Conservation (phyloP, 1,140 invertebrate species). For the Papilio machaon region DNA sequence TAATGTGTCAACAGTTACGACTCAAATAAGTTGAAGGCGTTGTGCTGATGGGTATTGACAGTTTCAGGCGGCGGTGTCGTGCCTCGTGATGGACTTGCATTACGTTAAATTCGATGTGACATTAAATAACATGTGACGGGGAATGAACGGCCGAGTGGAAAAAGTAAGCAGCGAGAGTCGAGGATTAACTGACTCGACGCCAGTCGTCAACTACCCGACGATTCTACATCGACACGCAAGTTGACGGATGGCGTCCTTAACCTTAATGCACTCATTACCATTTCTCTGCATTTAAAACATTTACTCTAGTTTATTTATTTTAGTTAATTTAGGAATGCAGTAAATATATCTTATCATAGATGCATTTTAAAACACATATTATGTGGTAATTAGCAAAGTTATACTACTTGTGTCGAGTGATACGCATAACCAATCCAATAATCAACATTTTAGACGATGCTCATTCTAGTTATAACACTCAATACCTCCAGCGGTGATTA, state of each 20-base stretch:
- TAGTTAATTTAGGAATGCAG: not conserved
- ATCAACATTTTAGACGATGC: slow-evolving; percentile 45
- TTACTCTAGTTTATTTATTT: slow-evolving; percentile 40
- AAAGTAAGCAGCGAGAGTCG: slow-evolving; percentile 51
- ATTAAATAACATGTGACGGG: slow-evolving; percentile 58
- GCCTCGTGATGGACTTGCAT: slow-evolving; percentile 47
- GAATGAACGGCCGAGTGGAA: slow-evolving; percentile 45
- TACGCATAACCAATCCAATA: slow-evolving; percentile 38
- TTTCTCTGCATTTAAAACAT: slow-evolving; percentile 52
- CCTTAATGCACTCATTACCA: slow-evolving; percentile 63
- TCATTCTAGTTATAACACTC: slow-evolving; percentile 54
- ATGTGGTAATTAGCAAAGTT: not conserved
- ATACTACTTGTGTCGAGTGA: not conserved
- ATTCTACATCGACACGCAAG: slow-evolving; percentile 59
- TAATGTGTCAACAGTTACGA: slow-evolving; percentile 10
- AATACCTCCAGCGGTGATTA: slow-evolving; percentile 72
- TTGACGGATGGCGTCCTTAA: slow-evolving; percentile 62
- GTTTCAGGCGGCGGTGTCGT: slow-evolving; percentile 4
- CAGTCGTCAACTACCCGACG: slow-evolving; percentile 35
- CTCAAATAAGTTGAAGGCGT: slow-evolving; percentile 29
- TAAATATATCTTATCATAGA: not conserved
- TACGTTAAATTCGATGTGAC: slow-evolving; percentile 48
- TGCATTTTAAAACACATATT: not conserved
- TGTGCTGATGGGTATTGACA: slow-evolving; percentile 25
- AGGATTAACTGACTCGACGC: slow-evolving; percentile 55